These are phyloP conservation scores for Monoplex corrugatus DNA, from an alignment of 2,888 invertebrate species.

Conservation along the genomic window DNA sequence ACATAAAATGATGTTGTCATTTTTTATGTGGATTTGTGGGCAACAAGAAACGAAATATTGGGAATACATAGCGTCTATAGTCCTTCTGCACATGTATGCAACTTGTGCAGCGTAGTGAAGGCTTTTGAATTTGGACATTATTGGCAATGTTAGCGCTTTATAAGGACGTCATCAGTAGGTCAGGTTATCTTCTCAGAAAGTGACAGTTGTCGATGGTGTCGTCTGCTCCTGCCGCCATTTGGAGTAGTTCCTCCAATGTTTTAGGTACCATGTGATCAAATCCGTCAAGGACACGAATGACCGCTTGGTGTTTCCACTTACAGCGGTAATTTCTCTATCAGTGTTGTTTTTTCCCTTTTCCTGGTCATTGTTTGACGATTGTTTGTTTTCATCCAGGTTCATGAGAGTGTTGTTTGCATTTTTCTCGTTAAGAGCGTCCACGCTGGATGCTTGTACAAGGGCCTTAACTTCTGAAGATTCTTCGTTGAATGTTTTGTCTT, in stretches of 20 bases:
- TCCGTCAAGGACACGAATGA: conserved; percentile 58
- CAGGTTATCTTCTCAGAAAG: too few species aligned
- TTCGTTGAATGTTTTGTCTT: too few species aligned
- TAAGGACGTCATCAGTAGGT: not conserved
- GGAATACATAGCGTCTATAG: too few species aligned
- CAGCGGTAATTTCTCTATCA: not conserved
- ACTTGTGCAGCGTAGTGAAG: not conserved
- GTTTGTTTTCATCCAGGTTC: not conserved
- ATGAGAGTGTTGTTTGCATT: not conserved
- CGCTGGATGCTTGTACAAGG: too few species aligned
- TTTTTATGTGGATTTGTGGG: not conserved
- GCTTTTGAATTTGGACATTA: not conserved
- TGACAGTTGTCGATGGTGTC: not conserved
- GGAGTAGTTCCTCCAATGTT: conserved; percentile 57
- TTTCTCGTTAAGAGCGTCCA: too few species aligned
- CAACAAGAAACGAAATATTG: too few species aligned
- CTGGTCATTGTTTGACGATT: not conserved
- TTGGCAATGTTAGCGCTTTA: not conserved
- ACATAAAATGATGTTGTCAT: not conserved
- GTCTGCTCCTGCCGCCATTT: conserved; percentile 47
- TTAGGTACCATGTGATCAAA: conserved; percentile 57
- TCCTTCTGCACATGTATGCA: too few species aligned
- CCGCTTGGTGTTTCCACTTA: conserved; percentile 39
- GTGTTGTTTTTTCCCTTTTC: not conserved
- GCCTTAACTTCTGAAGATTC: too few species aligned